Evolutionary conservation across 2,113 vertebrate species (phyloP).

Genomic region (Glaucidium brasilianum): DNA sequence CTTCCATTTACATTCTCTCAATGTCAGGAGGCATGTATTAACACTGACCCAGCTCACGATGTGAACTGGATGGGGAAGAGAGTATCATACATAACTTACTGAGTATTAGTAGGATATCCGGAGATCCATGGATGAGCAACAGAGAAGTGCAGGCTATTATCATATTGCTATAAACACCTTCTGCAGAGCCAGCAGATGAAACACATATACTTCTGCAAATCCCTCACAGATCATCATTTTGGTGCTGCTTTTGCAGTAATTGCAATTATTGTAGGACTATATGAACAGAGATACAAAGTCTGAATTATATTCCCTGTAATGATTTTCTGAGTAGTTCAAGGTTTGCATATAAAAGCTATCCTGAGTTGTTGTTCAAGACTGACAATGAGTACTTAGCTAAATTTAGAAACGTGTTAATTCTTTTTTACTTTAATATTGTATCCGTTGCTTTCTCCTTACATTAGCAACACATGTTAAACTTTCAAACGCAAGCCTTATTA

Average conservation of each 20-base stretch:
- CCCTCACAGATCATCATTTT: conserved; percentile 23
- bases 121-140: neutral
- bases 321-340: conserved; percentile 19
- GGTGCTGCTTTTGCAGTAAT: conserved; percentile 5
- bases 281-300: neutral
- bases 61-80: neutral
- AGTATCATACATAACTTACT: neutral
- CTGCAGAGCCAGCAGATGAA: conserved; percentile 29
- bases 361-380: conserved; percentile 12
- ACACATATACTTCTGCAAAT: neutral
- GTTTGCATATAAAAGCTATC: conserved; percentile 13
- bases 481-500: neutral
- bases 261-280: conserved; percentile 15
- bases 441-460: conserved; percentile 4
- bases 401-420: conserved; percentile 1
- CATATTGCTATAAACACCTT: neutral
- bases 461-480: neutral
- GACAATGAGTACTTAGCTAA: conserved; percentile 17
- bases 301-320: conserved; percentile 4
- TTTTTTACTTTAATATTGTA: neutral
- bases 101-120: neutral
- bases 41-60: neutral
- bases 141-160: neutral
- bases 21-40: neutral
- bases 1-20: neutral